These are phyloP conservation scores for Salminus brasiliensis DNA, from an alignment of 2,113 vertebrate genomes.

Conservation along the genomic window DNA sequence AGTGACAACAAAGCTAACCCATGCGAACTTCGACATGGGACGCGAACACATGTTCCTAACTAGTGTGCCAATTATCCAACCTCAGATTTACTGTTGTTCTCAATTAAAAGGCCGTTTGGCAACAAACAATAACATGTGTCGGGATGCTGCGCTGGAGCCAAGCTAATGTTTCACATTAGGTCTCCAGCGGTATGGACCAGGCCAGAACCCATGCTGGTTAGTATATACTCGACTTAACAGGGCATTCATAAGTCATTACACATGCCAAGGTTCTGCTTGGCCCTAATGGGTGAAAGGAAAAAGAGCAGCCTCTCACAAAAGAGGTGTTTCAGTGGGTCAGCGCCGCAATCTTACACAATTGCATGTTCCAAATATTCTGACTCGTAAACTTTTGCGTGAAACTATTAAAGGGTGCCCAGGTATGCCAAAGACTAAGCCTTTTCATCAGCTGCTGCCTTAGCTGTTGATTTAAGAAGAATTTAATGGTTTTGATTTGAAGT, in stretches of 20 bases:
- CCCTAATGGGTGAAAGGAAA: constrained; percentile 72
- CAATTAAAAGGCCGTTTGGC: constrained; percentile 90
- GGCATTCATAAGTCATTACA: constrained; percentile 84
- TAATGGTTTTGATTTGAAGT: constrained; percentile 45
- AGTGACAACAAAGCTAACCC: constrained; percentile 51
- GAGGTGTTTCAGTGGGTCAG: constrained; percentile 50
- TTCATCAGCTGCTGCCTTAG: constrained; percentile 28
- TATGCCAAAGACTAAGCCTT: constrained; percentile 33
- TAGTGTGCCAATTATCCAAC: constrained; percentile 74
- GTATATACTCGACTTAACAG: constrained; percentile 82
- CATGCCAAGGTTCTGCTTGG: constrained; percentile 84
- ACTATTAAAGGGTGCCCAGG: constrained; percentile 37
- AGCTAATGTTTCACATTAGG: constrained; percentile 95
- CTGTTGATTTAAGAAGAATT: constrained; percentile 32
- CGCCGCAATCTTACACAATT: constrained; percentile 44
- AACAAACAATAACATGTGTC: constrained; percentile 90
- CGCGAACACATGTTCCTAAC: constrained; percentile 73
- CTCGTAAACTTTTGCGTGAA: constrained; percentile 48
- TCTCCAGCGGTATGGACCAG: constrained; percentile 82
- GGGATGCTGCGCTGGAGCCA: constrained; percentile 86
- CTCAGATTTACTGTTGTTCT: constrained; percentile 88
- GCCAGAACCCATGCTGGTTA: constrained; percentile 85
- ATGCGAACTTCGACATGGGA: constrained; percentile 62
- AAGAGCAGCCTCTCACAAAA: constrained; percentile 66
- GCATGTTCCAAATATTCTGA: constrained; percentile 57